Evolutionary conservation across 1,140 invertebrate species (phyloP).

Genomic region (Wiebesia pumilae): DNA sequence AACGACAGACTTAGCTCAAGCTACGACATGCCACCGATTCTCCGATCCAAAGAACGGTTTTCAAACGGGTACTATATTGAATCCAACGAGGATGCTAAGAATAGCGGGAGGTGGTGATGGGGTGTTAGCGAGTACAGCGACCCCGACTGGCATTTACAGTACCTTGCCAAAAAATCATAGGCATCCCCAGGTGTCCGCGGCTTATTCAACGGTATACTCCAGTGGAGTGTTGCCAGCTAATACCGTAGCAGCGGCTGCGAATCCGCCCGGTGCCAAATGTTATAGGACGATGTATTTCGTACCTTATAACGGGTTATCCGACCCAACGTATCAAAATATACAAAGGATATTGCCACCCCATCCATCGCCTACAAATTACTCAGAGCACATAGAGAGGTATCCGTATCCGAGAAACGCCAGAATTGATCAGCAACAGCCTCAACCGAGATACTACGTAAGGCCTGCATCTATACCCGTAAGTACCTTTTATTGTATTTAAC

Average conservation of each 20-base stretch:
- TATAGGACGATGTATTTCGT: slow-evolving; percentile 83
- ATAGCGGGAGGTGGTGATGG: slow-evolving; percentile 60
- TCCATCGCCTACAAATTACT: slow-evolving; percentile 67
- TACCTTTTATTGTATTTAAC: not conserved
- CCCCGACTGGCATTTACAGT: slow-evolving; percentile 53
- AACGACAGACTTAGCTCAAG: not conserved
- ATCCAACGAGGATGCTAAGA: slow-evolving; percentile 58
- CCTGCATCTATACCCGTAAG: slow-evolving; percentile 49
- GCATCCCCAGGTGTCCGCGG: slow-evolving; percentile 56
- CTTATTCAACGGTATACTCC: slow-evolving; percentile 60
- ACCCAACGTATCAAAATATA: slow-evolving; percentile 73
- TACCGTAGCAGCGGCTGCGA: slow-evolving; percentile 50
- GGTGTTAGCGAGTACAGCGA: slow-evolving; percentile 55
- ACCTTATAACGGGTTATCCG: slow-evolving; percentile 79
- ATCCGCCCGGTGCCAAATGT: slow-evolving; percentile 65
- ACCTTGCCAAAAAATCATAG: slow-evolving; percentile 59
- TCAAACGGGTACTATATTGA: slow-evolving; percentile 17
- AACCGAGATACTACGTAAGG: slow-evolving; percentile 61
- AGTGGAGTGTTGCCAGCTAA: slow-evolving; percentile 55
- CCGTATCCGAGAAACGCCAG: slow-evolving; percentile 65
- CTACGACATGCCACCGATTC: not conserved
- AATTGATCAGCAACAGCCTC: slow-evolving; percentile 56
- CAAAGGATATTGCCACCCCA: slow-evolving; percentile 70
- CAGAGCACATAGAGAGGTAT: slow-evolving; percentile 70
- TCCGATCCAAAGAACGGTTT: slow-evolving; percentile 20